Percentiles rank a stretch among this genome's conserved stretches.
Evolutionary conservation across 1,140 invertebrate species (phyloP).

Genomic region (Trinorchestia longiramus): DNA sequence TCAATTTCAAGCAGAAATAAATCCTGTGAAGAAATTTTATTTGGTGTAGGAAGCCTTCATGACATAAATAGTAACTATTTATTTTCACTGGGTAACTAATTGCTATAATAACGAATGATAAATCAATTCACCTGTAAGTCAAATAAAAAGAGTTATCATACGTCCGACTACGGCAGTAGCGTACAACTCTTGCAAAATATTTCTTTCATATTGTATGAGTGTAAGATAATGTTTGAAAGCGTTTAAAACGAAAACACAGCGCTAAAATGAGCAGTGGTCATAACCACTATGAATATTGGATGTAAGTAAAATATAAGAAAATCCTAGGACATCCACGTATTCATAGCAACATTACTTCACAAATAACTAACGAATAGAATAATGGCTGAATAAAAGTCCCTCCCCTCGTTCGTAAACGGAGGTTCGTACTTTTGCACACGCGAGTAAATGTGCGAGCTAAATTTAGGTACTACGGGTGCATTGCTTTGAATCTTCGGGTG

Average conservation of each 20-base stretch:
- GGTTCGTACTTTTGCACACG: no score
- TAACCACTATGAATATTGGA: background rate
- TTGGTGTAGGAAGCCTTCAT: background rate
- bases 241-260: background rate
- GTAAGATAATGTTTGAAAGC: background rate
- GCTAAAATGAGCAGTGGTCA: background rate
- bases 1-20: background rate
- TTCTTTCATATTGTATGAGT: background rate
- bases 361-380: no score
- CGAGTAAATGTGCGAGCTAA: no score
- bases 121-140: background rate
- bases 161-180: background rate
- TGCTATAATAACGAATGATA: background rate
- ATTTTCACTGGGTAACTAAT: background rate
- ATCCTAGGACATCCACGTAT: background rate
- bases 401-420: no score
- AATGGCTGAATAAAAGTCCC: no score
- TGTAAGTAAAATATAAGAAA: background rate
- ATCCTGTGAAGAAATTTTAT: background rate
- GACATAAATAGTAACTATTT: background rate
- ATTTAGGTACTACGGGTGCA: no score
- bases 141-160: background rate
- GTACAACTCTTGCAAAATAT: background rate
- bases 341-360: no score
- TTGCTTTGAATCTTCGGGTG: no score